These are phyloP conservation scores for Phylloscopus trochiloides DNA, from an alignment of 2,113 vertebrate species.

Conservation along the genomic window DNA sequence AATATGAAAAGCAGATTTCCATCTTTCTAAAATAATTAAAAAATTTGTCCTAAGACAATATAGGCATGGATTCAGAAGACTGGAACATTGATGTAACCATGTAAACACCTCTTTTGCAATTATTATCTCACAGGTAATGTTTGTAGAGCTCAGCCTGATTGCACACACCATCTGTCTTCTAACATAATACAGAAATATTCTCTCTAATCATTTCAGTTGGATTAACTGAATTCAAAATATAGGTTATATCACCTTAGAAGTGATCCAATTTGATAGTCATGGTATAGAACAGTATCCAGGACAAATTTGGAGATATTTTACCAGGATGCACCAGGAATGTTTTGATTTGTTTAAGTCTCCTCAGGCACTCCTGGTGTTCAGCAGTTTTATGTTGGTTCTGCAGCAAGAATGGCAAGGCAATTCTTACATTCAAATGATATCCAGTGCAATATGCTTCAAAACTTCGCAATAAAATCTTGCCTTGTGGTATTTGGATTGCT, in stretches of 20 bases:
- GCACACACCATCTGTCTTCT: not conserved
- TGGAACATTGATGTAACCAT: not conserved
- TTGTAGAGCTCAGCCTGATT: not conserved
- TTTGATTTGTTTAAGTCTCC: not conserved
- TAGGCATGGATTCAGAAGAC: not conserved
- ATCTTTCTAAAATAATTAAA: not conserved
- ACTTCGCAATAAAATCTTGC: not conserved
- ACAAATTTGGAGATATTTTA: not conserved
- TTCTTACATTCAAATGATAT: not conserved
- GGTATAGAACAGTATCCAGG: not conserved
- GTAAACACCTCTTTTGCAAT: not conserved
- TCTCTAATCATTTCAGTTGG: not conserved
- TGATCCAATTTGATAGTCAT: not conserved
- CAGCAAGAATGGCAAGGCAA: not conserved
- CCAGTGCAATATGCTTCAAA: not conserved
- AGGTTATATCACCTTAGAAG: not conserved
- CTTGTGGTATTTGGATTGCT: not conserved
- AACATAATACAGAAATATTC: not conserved
- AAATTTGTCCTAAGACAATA: not conserved
- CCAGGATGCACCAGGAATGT: not conserved
- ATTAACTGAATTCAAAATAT: not conserved
- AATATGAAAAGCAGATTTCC: not conserved
- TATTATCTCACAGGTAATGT: not conserved
- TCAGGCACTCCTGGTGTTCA: not conserved
- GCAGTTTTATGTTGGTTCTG: not conserved